phyloP scores from a whole-genome alignment of 2,888 invertebrate species.

The Cerastoderma edule region DNA sequence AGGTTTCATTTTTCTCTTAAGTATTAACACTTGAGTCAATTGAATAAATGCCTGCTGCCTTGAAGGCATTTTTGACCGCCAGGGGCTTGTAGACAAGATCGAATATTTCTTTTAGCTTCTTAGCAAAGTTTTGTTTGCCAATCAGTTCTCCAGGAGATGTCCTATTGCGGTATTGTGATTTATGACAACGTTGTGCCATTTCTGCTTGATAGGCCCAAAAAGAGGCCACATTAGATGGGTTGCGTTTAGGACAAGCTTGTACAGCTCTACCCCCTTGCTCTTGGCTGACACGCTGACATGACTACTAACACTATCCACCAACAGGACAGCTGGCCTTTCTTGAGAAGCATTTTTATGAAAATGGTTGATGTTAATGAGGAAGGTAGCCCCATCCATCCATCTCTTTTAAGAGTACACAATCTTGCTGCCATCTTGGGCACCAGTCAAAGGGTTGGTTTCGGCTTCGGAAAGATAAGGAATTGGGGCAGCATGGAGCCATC shows the following conservation, averaged over 20 bases:
- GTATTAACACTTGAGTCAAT: conserved; percentile 4
- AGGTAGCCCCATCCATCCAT: conserved; percentile 48
- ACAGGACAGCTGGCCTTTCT: conserved; percentile 35
- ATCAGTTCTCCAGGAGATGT: conserved; percentile 33
- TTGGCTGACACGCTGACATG: conserved; percentile 33
- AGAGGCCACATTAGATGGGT: conserved; percentile 52
- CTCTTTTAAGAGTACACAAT: conserved; percentile 47
- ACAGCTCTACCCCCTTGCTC: conserved; percentile 42
- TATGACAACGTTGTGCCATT: conserved; percentile 39
- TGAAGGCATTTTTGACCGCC: conserved; percentile 44
- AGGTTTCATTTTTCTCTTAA: conserved; percentile 9
- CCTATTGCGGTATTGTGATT: conserved; percentile 29
- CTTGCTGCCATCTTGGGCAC: conserved; percentile 24
- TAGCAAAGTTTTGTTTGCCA: conserved; percentile 43
- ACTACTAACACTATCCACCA: conserved; percentile 44
- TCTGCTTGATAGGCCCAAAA: conserved; percentile 40
- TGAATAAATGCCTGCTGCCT: conserved; percentile 36
- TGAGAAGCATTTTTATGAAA: conserved; percentile 32
- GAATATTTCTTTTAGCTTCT: conserved; percentile 46
- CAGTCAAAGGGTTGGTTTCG: conserved; percentile 43
- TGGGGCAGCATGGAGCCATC: conserved; percentile 41
- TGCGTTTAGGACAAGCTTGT: conserved; percentile 39
- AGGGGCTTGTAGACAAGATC: conserved; percentile 43
- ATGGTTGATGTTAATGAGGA: conserved; percentile 31
- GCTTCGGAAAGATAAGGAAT: conserved; percentile 41